Evolutionary conservation across 2,888 invertebrate genomes (phyloP), one percentile per base, ranked within the genome.

Genomic region (Troilus luridus): DNA sequence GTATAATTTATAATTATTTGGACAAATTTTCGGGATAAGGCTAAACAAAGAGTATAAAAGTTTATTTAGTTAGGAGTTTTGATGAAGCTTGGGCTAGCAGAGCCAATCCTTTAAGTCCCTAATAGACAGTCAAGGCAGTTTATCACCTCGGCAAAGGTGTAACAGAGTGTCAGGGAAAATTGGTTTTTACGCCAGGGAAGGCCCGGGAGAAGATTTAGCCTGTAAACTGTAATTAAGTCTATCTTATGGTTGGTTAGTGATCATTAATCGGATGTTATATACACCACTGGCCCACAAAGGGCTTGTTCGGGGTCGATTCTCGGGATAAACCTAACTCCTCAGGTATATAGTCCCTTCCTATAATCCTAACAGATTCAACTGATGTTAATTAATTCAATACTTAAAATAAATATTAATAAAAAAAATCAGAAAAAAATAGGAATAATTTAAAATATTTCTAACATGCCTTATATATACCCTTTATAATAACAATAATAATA

Each of bases 181-280:
- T 72, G 72, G 72, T 72, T 72, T 72, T 72, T 72, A 72, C 72
- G 72, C 27, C 72, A 27, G 27, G 14, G 27, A 72, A 72, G 27
- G 27, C 72, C 27, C 6, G 27, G 27, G 8, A 5, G 54, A 85
- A 85, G 56, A 85, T 85, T 85, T 56, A 85, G 56, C 56, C 85
- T 56, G 56, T 21, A 85, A 85, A 56, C 12, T 85, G 85, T 85
- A 85, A 85, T 54, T 85, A 85, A 85, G n/a, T 85, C 56, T 54
- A 85, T 85, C 85, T 56, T 85, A 85, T 14, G 56, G 56, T 85
- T 85, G 85, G 85, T 85, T 85, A 85, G 85, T n/a, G n/a, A 56
- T 56, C 56, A 85, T 85, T 85, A 85, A 85, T 56, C 85, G 56
- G 56, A 21, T 54, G 56, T 56, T 56, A 56, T 85, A 85, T 85